Evolutionary conservation across 2,888 invertebrate species (phyloP).

Genomic region (Vesta saturnalis): DNA sequence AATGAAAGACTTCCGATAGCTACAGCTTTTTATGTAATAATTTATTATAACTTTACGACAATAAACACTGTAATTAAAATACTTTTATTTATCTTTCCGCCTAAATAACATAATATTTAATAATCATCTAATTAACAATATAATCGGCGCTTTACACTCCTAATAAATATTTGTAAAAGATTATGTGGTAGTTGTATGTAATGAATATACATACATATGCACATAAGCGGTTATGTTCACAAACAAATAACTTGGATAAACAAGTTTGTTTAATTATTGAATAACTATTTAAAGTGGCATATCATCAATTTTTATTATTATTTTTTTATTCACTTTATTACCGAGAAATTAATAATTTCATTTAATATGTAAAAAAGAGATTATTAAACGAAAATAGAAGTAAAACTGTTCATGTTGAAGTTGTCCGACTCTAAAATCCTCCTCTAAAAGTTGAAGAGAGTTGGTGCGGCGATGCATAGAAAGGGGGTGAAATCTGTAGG

Average conservation of each 20-base stretch:
- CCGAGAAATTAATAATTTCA: not conserved
- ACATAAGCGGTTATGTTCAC: slow-evolving; percentile 22
- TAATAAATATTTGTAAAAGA: slow-evolving; percentile 32
- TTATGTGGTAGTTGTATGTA: slow-evolving; percentile 19
- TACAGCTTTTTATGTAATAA: too few species aligned
- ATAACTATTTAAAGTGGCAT: not conserved
- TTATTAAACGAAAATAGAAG: slow-evolving; percentile 5
- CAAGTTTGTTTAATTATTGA: not conserved
- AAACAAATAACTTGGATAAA: too few species aligned
- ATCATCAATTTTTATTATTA: too few species aligned
- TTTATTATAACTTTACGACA: too few species aligned
- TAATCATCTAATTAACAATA: slow-evolving; percentile 2
- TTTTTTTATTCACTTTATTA: not conserved
- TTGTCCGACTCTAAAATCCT: slow-evolving; percentile 35
- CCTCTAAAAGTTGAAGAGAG: slow-evolving; percentile 40
- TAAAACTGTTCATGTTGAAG: slow-evolving; percentile 27
- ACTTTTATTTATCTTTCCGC: not conserved
- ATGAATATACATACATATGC: slow-evolving; percentile 20
- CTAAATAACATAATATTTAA: not conserved
- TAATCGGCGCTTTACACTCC: slow-evolving; percentile 13
- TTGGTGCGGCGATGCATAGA: slow-evolving; percentile 44
- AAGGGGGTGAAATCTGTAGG: slow-evolving; percentile 55
- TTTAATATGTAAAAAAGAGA: not conserved
- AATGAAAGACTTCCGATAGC: too few species aligned
- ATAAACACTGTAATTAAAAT: too few species aligned